phyloP scores from a whole-genome alignment of 2,888 invertebrate species.

The Ophioninae sp. region DNA sequence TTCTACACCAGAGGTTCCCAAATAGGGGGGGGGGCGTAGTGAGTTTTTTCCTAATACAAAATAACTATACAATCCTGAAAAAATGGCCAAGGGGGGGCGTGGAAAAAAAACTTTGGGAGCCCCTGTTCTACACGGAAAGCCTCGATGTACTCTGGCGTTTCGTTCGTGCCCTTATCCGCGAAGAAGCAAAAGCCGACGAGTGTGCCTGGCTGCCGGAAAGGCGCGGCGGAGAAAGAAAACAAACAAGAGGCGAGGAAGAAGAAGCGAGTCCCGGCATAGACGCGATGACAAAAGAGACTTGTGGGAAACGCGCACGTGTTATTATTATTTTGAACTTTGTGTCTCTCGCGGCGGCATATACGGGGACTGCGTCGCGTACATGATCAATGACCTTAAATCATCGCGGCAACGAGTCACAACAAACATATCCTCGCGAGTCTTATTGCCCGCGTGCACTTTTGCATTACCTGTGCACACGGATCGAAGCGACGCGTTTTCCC shows the following conservation, averaged over 20 bases:
- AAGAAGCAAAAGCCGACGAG: neutral
- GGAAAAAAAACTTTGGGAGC: too few relatives aligned
- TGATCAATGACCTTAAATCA: slow-evolving; percentile 68
- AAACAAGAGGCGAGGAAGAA: neutral
- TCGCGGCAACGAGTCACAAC: neutral
- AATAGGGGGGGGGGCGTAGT: too few relatives aligned
- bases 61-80: too few relatives aligned
- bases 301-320: neutral
- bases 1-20: too few relatives aligned
- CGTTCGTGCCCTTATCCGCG: neutral
- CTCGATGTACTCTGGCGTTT: too few relatives aligned
- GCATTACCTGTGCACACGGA: neutral
- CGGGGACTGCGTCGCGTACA: slow-evolving; percentile 34
- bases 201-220: neutral
- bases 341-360: slow-evolving; percentile 19
- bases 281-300: neutral
- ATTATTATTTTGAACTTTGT: slow-evolving; percentile 57
- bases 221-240: neutral
- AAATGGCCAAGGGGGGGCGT: too few relatives aligned
- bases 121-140: too few relatives aligned
- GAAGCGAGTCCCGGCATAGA: neutral
- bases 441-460: slow-evolving; percentile 3
- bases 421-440: slow-evolving; percentile 1
- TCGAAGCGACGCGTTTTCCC: neutral
- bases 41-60: too few relatives aligned